Percentiles rank a stretch among this genome's conserved stretches.
Conservation (phyloP, 1,140 invertebrate species). For the Drosophila sp. region DNA sequence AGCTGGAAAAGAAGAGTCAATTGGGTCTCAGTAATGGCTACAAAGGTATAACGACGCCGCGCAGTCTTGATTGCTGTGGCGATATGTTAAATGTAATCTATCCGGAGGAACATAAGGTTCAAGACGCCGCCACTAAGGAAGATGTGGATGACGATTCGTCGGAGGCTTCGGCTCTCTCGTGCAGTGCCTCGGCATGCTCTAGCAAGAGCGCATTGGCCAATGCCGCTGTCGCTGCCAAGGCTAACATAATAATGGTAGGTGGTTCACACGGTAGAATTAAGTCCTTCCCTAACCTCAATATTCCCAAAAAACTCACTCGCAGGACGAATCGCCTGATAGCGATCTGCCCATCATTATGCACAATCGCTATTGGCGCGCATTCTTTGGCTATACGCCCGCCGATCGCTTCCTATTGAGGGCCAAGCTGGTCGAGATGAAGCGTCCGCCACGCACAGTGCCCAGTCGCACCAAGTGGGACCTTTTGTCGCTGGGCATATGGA, state of each 20-base stretch:
- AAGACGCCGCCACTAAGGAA: background rate
- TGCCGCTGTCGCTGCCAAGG: conserved; percentile 3
- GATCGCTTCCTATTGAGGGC: conserved; percentile 84
- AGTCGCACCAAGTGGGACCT: conserved; percentile 85
- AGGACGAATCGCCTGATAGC: conserved; percentile 29
- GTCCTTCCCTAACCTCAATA: background rate
- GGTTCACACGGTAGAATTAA: background rate
- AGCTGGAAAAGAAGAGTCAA: conserved; percentile 40
- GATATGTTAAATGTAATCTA: conserved; percentile 43
- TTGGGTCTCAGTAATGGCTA: conserved; percentile 40
- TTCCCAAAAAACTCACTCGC: background rate
- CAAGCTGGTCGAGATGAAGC: conserved; percentile 83
- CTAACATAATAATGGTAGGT: conserved; percentile 43
- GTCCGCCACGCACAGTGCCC: conserved; percentile 54
- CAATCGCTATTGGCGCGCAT: conserved; percentile 68
- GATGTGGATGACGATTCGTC: conserved; percentile 10
- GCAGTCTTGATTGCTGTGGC: conserved; percentile 47
- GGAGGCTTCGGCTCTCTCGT: conserved; percentile 12
- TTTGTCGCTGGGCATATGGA: conserved; percentile 90
- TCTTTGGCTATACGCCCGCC: conserved; percentile 81
- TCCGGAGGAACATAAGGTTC: conserved; percentile 19
- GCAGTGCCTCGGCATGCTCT: conserved; percentile 23
- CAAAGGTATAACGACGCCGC: conserved; percentile 13
- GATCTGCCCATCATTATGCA: conserved; percentile 43
- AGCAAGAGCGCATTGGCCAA: conserved; percentile 23